Conservation (phyloP, 2,797 vertebrate genomes). For the Macropodus opercularis region DNA sequence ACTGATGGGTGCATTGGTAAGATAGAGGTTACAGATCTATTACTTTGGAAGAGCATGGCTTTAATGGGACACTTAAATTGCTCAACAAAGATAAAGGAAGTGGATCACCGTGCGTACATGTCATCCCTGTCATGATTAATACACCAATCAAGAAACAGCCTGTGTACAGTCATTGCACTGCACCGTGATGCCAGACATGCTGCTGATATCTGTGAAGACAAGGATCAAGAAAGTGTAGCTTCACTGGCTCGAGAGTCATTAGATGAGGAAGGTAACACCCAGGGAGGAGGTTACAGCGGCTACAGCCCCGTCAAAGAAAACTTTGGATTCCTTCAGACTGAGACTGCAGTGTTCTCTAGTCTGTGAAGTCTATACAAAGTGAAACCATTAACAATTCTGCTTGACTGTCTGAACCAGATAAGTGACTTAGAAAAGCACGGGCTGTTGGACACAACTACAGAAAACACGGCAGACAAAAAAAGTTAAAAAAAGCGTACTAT, state of each 20-base stretch:
- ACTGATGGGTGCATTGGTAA: slow-evolving; percentile 7
- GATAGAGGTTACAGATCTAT: neutral
- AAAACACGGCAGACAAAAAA: slow-evolving; percentile 1
- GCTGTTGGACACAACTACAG: slow-evolving; percentile 12
- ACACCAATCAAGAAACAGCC: neutral
- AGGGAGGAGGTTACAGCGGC: neutral
- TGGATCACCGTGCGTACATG: no score
- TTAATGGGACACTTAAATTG: slow-evolving; percentile 1
- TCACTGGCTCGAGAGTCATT: slow-evolving; percentile 12
- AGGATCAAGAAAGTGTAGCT: neutral
- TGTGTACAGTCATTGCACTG: neutral
- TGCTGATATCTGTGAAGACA: slow-evolving; percentile 4
- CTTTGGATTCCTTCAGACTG: slow-evolving; percentile 15
- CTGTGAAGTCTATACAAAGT: slow-evolving; percentile 31
- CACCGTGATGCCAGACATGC: neutral
- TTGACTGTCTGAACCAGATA: slow-evolving; percentile 13
- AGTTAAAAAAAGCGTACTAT: neutral
- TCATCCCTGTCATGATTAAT: neutral
- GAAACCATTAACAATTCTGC: slow-evolving; percentile 17
- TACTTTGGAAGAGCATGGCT: neutral
- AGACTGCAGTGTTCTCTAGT: slow-evolving; percentile 8
- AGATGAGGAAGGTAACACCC: slow-evolving; percentile 9
- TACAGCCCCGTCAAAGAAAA: slow-evolving; percentile 19
- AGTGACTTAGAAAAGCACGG: slow-evolving; percentile 17
- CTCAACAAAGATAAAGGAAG: neutral